Percentiles rank a stretch among this genome's conserved stretches.
Conservation (phyloP, 2,113 vertebrate genomes). For the Paradisaea rubra region DNA sequence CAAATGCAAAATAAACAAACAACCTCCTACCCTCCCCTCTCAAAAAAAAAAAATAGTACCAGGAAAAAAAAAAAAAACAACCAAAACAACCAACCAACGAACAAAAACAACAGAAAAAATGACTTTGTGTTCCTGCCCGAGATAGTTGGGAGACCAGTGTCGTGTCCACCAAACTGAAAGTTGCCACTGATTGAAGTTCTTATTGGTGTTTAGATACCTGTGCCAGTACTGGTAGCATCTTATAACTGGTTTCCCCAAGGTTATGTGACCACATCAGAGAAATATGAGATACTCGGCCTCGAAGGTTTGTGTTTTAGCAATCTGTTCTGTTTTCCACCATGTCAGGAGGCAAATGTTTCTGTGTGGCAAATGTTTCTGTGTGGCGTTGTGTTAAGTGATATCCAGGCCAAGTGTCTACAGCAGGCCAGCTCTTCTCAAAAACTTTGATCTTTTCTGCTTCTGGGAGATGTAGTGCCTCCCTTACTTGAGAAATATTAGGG, state of each 20-base stretch:
- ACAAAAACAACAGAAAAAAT: background rate
- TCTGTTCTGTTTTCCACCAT: background rate
- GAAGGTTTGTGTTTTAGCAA: background rate
- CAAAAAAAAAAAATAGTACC: too few species aligned
- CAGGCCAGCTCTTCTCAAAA: background rate
- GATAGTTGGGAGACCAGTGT: background rate
- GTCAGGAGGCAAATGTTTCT: background rate
- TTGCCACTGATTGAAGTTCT: background rate
- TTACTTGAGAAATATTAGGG: background rate
- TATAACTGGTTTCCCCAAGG: background rate
- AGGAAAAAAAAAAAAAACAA: too few species aligned
- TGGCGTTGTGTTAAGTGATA: background rate
- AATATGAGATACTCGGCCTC: background rate
- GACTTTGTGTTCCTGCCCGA: background rate
- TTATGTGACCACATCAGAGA: background rate
- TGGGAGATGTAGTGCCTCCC: background rate
- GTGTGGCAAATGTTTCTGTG: background rate
- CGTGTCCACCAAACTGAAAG: background rate
- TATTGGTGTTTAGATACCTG: background rate
- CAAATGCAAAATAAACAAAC: background rate
- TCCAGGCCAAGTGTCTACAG: background rate
- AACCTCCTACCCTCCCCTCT: background rate
- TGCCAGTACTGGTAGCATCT: background rate
- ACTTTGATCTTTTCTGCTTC: background rate
- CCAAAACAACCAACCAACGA: rapidly evolving